Base-by-base conservation (phyloP, 2,888 invertebrate genomes). In the Platycheirus rosarum region DNA sequence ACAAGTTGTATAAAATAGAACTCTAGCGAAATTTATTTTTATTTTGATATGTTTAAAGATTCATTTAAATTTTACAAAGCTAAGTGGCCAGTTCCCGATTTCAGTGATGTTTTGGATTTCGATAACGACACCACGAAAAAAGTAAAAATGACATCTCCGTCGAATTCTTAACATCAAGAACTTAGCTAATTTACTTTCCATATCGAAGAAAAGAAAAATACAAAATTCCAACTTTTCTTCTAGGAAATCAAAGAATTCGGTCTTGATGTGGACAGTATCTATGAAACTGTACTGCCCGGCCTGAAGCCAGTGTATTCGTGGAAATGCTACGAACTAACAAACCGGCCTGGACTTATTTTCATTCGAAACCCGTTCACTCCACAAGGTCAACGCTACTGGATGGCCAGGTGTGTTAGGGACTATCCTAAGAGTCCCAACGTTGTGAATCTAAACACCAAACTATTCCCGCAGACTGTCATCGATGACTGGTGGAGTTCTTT, bases 281-380 rank as follows among this genome's bases (percentile, higher is more conserved):
- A 57, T 13, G 51, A 49, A 32, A 71, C 20, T 9, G 20, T 13
- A 9, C n/a, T 85, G 16, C 86, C 87, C 2, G 88, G 89, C 0
- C 60, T 89, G 8, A 74, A 84, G 80, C 88, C 92, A 8, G 76
- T 89, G 0, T 85, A 89, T 23, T 88, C 92, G 37, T 97, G 96
- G 96, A 91, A 92, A 86, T 89, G 93, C 40, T 95, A 91, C 87
- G 91, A 92, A 84, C 91, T 96, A 20, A 85, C 86, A n/a, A 88
- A 91, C 37, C 92, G 93, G 84, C 93, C 94, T 76, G 96, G 97
- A n/a, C 92, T 98, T 57, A 90, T 96, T 85, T 93, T 96, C 62
- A 95, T 98, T 74, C 92, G 91, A 86, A 97, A 97, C 91, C 97
- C 97, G 13, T 98, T 98, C 88, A 95, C 94, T 26, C 85, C 91